Base-by-base conservation (phyloP, 2,113 vertebrate genomes). In the Danionella cerebrum region DNA sequence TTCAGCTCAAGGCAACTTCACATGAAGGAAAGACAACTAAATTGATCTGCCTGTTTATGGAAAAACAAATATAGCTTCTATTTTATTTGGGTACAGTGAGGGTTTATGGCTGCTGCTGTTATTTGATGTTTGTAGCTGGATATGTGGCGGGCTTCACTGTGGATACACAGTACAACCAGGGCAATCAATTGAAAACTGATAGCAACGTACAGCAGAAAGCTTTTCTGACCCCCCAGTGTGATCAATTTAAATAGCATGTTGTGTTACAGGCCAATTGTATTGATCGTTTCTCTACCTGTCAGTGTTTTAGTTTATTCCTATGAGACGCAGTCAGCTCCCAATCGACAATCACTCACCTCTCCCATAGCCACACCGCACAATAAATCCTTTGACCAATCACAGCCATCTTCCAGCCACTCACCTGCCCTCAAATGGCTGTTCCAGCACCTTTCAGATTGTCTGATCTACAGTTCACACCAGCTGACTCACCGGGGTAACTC, bases 61-160 rank as follows among this genome's bases (percentile, higher is more conserved):
- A 16, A 57, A 64, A 52, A 48, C 50, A 75, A 73, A 74, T 71
- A 73, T 71, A 50, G 29, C 35, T 57, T 48, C 41, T n/a, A 73
- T 67, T 70, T 72, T 65, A 47, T 74, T 70, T 69, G 57, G 67
- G 41, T 53, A 59, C 48, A 58, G 72, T 31, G 11, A 21, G 35
- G 45, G 25, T 45, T 25, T 39, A 1, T 10, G 64, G 60, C 59
- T 55, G 41, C 31, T n/a, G 13, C 52, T 35, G 54, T 42, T 67
- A 64, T 71, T 78, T 65, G 47, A 19, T 66, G 18, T 60, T 60
- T 44, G 21, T 42, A 63, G 24, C 47, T 45, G 50, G 71, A 76
- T 72, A 39, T 60, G n/a, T n/a, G 19, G 73, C 19, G 1, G 58
- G 39, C 6, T 39, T 14, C 42, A 38, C 21, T n/a, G 22, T 8